Evolutionary conservation across 1,140 invertebrate genomes (phyloP), one percentile per base, ranked within the genome.

Genomic region (Ruditapes philippinarum): DNA sequence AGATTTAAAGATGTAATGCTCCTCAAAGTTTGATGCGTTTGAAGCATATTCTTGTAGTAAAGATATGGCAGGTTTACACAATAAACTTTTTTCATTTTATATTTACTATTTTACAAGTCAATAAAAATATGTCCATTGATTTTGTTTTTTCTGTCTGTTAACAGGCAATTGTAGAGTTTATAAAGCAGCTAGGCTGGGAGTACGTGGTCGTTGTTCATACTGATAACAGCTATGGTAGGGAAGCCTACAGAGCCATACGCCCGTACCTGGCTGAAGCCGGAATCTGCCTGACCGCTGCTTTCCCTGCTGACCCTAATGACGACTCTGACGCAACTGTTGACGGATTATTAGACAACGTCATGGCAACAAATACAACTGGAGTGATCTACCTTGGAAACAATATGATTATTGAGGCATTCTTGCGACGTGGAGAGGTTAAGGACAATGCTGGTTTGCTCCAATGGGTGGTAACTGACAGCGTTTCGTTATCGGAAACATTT

Each of bases 151-250:
- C 51, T 28, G 3, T 62, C 3, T 42, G 73, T 80, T n/a, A 91
- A 88, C 91, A 96, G 96, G 94, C 95, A 12, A 91, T 96, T 17
- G 91, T 94, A 12, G 92, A 95, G 81, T 93, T 96, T 3, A 89
- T 96, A 28, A 91, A 93, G 33, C 92, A 95, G 51, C 73, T 96
- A 14, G 94, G 95, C 9, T 96, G 96, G 96, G 91, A 93, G 25
- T 96, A 95, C 88, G 93, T 96, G 22, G 94, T 93, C 11, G 91
- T 96, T n/a, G 94, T 96, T 5, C 95, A 96, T 82, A 95, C 96
- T 7, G 90, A 94, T 22, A 93, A 94, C 38, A 91, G 92, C 17
- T 94, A 94, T 83, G 95, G 95, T 36, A 81, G 83, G n/a, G 89
- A 78, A n/a, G 91, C 94, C 0, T 94, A 93, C 17, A 91, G 91